Base-by-base conservation (phyloP, 1,140 invertebrate genomes). In the Zaprionus tsacasi region DNA sequence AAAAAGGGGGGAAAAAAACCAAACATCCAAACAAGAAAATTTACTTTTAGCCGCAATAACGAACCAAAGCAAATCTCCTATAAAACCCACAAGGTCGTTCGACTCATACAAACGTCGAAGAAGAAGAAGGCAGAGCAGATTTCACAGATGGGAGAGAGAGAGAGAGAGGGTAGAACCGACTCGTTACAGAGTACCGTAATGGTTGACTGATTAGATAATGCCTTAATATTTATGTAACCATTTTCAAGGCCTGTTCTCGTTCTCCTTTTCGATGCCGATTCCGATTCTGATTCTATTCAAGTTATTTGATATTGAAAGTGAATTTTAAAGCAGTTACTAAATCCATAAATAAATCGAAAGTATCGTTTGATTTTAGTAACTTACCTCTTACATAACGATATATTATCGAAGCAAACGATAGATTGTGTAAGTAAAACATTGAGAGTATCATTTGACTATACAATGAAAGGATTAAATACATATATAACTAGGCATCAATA, bases 41-140 rank as follows among this genome's bases (percentile, higher is more conserved):
- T 52, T 50, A 35, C 30, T 27, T 71, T 71, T 66, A 57, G 60
- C 45, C n/a, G 35, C 36, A 50, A 50, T 48, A 68, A 73, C 36
- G 40, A 69, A 30, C 60, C 60, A 71, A 66, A 36, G 35, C 69
- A 66, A 74, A 73, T 69, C 70, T 72, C 36, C 63, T 57, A 61
- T 21, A 48, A 45, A 63, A 38, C 8, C 13, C 12, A 30, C 71
- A 74, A 74, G 71, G 71, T 74, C 60, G 66, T 36, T 40, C 33
- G 25, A 73, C 13, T 59, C 52, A 55, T 30, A n/a, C 25, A 60
- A 2, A 35, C 38, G 11, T 38, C 33, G 33, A 8, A 35, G n/a
- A 45, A 35, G n/a, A 45, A 40, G 5, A 40, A 50, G 25, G 2
- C 30, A 35, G 15, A 21, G 33, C 27, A 40, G 13, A 36, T 33